phyloP scores from a whole-genome alignment of 2,113 vertebrate species.

The Mungos mungo region DNA sequence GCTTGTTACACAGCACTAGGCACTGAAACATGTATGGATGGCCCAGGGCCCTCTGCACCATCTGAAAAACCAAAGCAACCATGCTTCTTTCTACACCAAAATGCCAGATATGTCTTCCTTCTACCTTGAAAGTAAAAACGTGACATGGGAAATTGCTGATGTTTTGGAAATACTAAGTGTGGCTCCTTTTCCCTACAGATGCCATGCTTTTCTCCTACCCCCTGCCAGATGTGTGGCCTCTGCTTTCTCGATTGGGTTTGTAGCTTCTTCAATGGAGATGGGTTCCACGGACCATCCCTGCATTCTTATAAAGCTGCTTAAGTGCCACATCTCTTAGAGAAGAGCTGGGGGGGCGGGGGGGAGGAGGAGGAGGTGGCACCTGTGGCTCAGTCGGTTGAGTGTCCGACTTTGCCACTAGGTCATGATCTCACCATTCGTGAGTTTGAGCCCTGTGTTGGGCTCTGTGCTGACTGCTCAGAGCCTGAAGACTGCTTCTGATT shows the following conservation, averaged over 20 bases:
- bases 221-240: neutral
- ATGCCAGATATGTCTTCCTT: neutral
- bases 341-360: neutral
- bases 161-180: neutral
- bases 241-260: neutral
- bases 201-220: accelerated
- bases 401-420: too few relatives aligned
- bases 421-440: too few relatives aligned
- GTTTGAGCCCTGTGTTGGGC: too few relatives aligned
- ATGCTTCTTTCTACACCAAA: neutral
- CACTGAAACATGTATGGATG: neutral
- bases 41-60: neutral
- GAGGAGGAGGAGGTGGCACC: too few relatives aligned
- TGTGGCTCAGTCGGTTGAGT: too few relatives aligned
- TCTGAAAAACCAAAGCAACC: neutral
- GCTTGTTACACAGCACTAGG: neutral
- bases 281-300: neutral
- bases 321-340: neutral
- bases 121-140: neutral
- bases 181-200: neutral
- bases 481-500: too few relatives aligned
- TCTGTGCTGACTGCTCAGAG: too few relatives aligned
- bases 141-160: neutral
- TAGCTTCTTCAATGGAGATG: neutral
- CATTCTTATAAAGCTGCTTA: neutral